Evolutionary conservation across 2,797 vertebrate genomes (phyloP).

Genomic region (Hydrophis major): DNA sequence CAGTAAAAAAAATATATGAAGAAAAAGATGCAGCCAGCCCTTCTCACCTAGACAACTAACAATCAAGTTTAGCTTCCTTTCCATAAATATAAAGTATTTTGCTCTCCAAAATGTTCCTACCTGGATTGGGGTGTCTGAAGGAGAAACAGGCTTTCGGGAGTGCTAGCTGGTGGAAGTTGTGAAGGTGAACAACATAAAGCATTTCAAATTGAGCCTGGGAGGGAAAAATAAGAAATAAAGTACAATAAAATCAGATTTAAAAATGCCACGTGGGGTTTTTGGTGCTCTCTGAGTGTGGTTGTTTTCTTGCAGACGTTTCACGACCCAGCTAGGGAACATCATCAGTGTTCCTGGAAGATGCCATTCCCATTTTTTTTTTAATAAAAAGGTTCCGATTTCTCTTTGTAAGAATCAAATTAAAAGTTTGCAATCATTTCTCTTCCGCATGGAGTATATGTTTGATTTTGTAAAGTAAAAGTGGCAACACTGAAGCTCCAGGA

Average conservation of each 20-base stretch:
- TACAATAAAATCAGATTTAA: background rate
- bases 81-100: no score
- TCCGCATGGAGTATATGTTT: background rate
- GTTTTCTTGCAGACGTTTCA: no score
- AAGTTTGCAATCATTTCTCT: background rate
- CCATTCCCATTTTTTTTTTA: background rate
- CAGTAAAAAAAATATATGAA: background rate
- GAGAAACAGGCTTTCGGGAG: constrained; percentile 88
- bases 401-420: background rate
- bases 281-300: background rate
- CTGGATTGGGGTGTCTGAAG: constrained; percentile 83
- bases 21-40: background rate
- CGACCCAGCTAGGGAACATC: background rate
- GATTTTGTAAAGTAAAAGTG: background rate
- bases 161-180: constrained; percentile 91
- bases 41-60: background rate
- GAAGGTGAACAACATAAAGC: constrained; percentile 89
- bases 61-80: no score
- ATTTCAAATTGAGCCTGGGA: constrained; percentile 87
- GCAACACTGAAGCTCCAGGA: no score
- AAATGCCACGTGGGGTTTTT: background rate
- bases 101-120: constrained; percentile 40
- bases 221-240: background rate
- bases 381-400: background rate
- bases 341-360: background rate